A percentile compares a stretch with the other conserved stretches of the same genome.
phyloP scores from a whole-genome alignment of 2,888 invertebrate species.

The Tortrix viridana region DNA sequence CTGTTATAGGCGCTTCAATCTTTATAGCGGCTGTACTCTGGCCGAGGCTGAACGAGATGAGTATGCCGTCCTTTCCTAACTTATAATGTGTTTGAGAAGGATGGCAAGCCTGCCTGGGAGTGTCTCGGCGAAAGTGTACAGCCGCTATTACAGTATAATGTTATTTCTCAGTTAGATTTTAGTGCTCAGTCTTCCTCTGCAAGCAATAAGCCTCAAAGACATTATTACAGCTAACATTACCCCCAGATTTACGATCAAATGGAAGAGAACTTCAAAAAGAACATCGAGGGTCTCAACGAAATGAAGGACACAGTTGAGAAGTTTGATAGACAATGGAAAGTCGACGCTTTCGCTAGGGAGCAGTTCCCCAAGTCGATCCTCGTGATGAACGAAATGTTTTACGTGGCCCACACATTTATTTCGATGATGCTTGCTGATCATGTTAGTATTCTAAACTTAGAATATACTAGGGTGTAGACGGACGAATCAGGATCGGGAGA shows the following conservation, averaged over 20 bases:
- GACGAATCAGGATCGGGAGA: no score
- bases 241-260: slow-evolving; percentile 50
- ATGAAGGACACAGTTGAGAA: slow-evolving; percentile 47
- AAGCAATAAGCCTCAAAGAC: not conserved
- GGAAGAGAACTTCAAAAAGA: slow-evolving; percentile 43
- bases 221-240: not conserved
- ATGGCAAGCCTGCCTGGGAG: no score
- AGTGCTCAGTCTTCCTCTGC: no score
- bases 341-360: slow-evolving; percentile 52
- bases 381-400: slow-evolving; percentile 54
- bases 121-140: no score
- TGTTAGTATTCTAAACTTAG: slow-evolving; percentile 49
- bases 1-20: no score
- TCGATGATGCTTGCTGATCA: slow-evolving; percentile 51
- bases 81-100: no score
- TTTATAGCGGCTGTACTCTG: no score
- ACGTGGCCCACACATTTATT: slow-evolving; percentile 55
- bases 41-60: no score
- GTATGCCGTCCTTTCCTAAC: no score
- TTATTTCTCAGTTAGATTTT: no score
- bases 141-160: no score
- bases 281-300: slow-evolving; percentile 46
- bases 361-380: slow-evolving; percentile 52
- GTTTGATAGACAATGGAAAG: slow-evolving; percentile 51
- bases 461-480: no score